phyloP scores from a whole-genome alignment of 2,888 invertebrate species.

The Meliscaeva auricollis region DNA sequence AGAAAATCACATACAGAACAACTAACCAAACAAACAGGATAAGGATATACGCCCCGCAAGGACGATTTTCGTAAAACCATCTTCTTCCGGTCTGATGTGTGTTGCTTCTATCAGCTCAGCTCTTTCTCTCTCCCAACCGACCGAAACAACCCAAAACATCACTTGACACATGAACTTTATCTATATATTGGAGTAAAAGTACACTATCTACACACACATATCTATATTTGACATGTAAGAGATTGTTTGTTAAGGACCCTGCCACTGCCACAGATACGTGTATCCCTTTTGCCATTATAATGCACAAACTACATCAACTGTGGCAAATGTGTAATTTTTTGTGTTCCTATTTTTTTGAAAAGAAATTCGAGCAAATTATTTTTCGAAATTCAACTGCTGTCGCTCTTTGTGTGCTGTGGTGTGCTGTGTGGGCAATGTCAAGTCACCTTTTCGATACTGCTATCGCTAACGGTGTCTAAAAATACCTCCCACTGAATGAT shows the following conservation, averaged over 20 bases:
- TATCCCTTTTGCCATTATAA: constrained; percentile 38
- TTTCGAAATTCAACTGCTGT: constrained; percentile 24
- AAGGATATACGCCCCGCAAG: constrained; percentile 48
- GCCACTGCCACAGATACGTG: constrained; percentile 8
- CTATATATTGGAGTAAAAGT: background rate
- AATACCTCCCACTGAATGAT: constrained; percentile 66
- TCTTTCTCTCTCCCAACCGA: constrained; percentile 17
- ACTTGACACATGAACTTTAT: constrained; percentile 74
- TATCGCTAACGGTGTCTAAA: constrained; percentile 71
- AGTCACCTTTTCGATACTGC: constrained; percentile 73
- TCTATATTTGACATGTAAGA: constrained; percentile 42
- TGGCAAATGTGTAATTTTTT: constrained; percentile 53
- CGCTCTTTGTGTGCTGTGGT: background rate
- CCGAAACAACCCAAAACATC: constrained; percentile 61
- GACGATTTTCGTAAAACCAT: constrained; percentile 46
- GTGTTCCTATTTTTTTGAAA: background rate
- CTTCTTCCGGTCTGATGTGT: constrained; percentile 26
- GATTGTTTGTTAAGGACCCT: constrained; percentile 53
- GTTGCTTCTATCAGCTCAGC: background rate
- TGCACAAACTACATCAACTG: constrained; percentile 60
- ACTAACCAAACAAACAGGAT: constrained; percentile 23
- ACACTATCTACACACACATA: background rate
- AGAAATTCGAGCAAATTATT: constrained; percentile 37
- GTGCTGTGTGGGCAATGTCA: constrained; percentile 67
- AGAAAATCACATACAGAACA: constrained; percentile 22